phyloP scores from a whole-genome alignment of 2,888 invertebrate genomes.

The Acanthosepion pharaonis region DNA sequence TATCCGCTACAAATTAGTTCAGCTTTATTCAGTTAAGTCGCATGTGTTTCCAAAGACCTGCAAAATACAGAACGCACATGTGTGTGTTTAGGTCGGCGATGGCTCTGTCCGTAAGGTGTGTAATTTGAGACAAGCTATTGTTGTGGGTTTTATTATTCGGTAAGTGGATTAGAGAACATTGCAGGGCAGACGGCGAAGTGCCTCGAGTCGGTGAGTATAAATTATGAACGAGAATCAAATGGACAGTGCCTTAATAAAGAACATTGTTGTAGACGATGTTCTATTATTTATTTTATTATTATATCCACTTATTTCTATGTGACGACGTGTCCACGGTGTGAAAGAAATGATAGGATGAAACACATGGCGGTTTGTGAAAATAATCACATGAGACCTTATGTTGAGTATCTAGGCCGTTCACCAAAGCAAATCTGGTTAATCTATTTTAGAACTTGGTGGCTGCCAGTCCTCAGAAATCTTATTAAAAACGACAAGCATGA shows the following conservation, averaged over 20 bases:
- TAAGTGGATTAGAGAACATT: not conserved
- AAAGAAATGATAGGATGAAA: not conserved
- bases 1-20: not conserved
- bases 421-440: not conserved
- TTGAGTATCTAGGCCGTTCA: not conserved
- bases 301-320: not conserved
- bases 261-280: not conserved
- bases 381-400: not conserved
- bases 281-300: not conserved
- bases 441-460: not conserved
- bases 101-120: not conserved
- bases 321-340: not conserved
- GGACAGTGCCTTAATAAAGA: not conserved
- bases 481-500: too few relatives aligned
- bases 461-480: too few relatives aligned
- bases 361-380: not conserved
- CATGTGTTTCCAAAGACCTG: slow-evolving; percentile 33
- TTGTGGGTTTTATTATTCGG: not conserved
- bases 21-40: slow-evolving; percentile 6
- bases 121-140: not conserved
- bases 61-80: not conserved
- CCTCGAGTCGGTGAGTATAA: not conserved
- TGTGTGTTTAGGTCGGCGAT: not conserved
- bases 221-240: not conserved
- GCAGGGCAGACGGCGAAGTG: not conserved